These are phyloP conservation scores for Euplagia quadripunctaria DNA, from an alignment of 2,888 invertebrate species.

Conservation along the genomic window DNA sequence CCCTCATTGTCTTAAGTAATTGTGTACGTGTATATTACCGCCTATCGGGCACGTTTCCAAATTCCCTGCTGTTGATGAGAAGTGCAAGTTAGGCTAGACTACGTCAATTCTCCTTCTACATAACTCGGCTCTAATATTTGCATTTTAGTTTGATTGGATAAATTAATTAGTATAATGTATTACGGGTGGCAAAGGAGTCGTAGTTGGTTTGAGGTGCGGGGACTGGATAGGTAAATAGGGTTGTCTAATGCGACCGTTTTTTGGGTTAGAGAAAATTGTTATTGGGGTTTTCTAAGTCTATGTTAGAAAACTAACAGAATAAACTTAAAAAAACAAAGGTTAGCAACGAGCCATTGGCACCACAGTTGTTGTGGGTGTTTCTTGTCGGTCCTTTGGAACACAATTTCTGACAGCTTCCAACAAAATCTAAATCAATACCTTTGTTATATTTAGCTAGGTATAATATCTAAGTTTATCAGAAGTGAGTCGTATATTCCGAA, in stretches of 20 bases:
- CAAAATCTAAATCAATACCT: neutral
- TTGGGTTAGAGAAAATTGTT: neutral
- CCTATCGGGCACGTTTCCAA: neutral
- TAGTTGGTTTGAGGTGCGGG: neutral
- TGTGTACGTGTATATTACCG: neutral
- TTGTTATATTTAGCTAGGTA: neutral
- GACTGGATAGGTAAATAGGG: neutral
- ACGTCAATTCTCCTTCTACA: neutral
- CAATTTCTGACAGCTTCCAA: neutral
- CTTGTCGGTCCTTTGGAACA: too few relatives aligned
- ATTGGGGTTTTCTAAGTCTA: neutral
- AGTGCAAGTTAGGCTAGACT: neutral
- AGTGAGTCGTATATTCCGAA: neutral
- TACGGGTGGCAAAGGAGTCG: neutral
- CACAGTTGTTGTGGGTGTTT: neutral
- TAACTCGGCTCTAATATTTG: neutral
- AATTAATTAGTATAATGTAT: neutral
- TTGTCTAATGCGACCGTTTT: neutral
- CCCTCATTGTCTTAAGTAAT: neutral
- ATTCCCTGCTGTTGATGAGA: neutral
- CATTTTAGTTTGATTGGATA: neutral
- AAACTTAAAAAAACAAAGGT: too few relatives aligned
- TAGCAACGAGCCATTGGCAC: neutral
- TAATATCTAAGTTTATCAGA: neutral
- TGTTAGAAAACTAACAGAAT: too few relatives aligned